Evolutionary conservation across 2,888 invertebrate species (phyloP).

Genomic region (Amphipyra tragopoginis): DNA sequence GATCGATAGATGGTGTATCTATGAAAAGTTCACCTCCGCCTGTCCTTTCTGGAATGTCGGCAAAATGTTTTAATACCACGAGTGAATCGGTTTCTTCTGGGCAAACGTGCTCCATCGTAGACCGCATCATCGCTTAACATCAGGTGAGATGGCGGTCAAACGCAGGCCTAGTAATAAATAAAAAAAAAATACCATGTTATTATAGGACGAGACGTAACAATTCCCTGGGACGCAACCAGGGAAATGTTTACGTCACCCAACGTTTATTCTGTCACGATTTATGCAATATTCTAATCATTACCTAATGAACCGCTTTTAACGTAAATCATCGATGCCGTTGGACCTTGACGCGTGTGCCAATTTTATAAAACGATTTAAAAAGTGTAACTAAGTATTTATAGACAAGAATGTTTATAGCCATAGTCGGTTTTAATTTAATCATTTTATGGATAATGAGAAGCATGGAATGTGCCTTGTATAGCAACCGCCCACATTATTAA

Average conservation of each 20-base stretch:
- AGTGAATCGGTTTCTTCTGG: too few relatives aligned
- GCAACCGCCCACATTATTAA: background rate
- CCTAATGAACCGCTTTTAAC: conserved; percentile 37
- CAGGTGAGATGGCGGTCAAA: too few relatives aligned
- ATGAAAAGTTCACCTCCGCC: too few relatives aligned
- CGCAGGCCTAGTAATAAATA: too few relatives aligned
- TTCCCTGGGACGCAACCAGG: background rate
- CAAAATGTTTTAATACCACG: background rate
- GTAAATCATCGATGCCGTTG: conserved; percentile 22
- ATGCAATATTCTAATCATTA: conserved; percentile 32
- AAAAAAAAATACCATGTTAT: too few relatives aligned
- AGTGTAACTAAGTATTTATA: background rate
- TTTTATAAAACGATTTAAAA: conserved; percentile 24
- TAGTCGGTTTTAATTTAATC: background rate
- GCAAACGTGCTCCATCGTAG: too few relatives aligned
- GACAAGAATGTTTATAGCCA: conserved; percentile 6
- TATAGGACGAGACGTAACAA: conserved; percentile 1
- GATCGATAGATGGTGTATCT: too few relatives aligned
- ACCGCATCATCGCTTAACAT: too few relatives aligned
- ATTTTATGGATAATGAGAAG: conserved; percentile 10
- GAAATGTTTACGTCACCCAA: conserved; percentile 25
- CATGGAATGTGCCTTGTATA: background rate
- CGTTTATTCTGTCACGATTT: conserved; percentile 18
- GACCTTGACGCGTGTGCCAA: conserved; percentile 46
- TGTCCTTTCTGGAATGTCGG: too few relatives aligned